A percentile compares a stretch with the other conserved stretches of the same genome.
phyloP scores from a whole-genome alignment of 2,797 vertebrate species.

The Clarias pachynema region DNA sequence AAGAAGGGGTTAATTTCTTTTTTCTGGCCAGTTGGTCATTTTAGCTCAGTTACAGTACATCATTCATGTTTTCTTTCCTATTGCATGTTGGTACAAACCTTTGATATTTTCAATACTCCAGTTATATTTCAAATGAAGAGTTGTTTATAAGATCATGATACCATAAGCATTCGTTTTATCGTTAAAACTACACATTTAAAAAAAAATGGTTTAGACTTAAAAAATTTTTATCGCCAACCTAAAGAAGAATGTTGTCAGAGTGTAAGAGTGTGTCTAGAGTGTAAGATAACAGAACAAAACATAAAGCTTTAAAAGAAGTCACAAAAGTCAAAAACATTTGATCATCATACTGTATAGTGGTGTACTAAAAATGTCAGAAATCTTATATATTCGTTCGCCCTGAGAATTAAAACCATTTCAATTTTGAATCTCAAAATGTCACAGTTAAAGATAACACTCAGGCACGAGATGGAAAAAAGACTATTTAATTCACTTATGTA shows the following conservation, averaged over 20 bases:
- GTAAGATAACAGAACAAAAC: neutral
- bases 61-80: neutral
- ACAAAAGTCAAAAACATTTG: neutral
- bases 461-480: constrained; percentile 23
- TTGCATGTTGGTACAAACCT: neutral
- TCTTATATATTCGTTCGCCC: neutral
- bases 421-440: neutral
- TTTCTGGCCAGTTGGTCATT: neutral
- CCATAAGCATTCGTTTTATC: neutral
- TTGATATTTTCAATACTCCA: neutral
- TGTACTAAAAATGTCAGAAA: neutral
- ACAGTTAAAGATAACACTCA: neutral
- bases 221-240: neutral
- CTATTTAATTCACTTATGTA: constrained; percentile 75
- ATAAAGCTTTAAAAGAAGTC: neutral
- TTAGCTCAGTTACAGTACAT: neutral
- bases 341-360: too few species aligned
- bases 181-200: neutral
- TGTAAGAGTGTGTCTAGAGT: neutral
- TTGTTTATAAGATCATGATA: neutral
- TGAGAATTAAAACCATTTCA: neutral
- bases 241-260: neutral
- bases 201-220: neutral
- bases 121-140: neutral
- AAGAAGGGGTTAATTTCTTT: too few species aligned